Evolutionary conservation across 2,888 invertebrate species (phyloP), one percentile per base, ranked within the genome.

Genomic region (Cosmia pyralina): DNA sequence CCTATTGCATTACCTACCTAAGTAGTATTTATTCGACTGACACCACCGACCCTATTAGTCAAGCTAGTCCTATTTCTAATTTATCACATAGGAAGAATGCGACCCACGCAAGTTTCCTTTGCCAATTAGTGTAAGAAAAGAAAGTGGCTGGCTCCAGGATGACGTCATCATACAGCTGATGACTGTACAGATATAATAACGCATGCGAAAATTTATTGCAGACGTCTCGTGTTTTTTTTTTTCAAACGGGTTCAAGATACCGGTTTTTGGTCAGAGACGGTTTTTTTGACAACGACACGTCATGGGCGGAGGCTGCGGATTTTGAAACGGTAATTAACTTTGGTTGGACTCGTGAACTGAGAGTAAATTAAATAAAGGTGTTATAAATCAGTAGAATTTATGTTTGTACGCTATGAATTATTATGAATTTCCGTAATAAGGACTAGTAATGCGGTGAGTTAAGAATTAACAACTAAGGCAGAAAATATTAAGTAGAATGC

Each of bases 121-220:
- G 70, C 68, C 68, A 83, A 75, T 85, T 80, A 78, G 62, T 76
- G 55, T 70, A 69, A 74, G 69, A 85, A 84, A 85, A 85, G 85
- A 85, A 85, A 85, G 84, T 84, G 84, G 81, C 74, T 58, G 69
- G 72, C 65, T 73, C 59, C 71, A 75, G 62, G 28, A 63, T 84
- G 85, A 85, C 84, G 86, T 84, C 85, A 85, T 41, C 62, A 44
- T 68, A 66, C 85, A 80, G 83, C 76, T 81, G 85, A 86, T 81
- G 81, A 70, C 75, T 72, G 70, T 78, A 67, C 74, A 82, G 78
- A 84, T 82, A 84, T 82, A 80, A 78, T 71, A 84, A 60, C 64
- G 72, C 63, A 82, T 79, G 71, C 75, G 72, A 82, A 75, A 79
- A 82, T 77, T 67, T 59, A 71, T 67, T 69, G 75, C 81, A 81